Base-by-base conservation (phyloP, 2,797 vertebrate genomes). In the Channa striata region DNA sequence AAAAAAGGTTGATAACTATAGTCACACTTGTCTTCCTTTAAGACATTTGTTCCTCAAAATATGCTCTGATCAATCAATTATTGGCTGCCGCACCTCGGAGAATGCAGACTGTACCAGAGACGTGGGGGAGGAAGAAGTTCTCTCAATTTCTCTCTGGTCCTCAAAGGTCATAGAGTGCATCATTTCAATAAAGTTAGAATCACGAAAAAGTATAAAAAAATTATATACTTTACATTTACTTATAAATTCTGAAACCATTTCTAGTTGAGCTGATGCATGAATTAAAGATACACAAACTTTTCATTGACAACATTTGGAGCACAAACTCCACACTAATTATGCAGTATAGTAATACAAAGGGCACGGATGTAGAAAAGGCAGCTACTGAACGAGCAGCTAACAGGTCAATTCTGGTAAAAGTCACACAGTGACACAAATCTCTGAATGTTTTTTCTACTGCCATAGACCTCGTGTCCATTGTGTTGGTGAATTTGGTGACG, bases 101-200 rank as follows among this genome's bases (percentile, higher is more conserved):
- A 51, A 52, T 20, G 13, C 16, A 30, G 48, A 21, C 23, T 39
- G 37, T 49, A 43, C 47, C 39, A 12, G 53, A 69, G 42, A 43
- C 5, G 44, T 57, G 59, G 44, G 51, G 59, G 56, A 56, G 44
- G 48, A 23, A 72, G 33, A 2, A 25, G 44, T 33, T 77, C 14
- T 23, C 52, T 62, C 47, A 43, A 21, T 71, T 68, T 68, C 49
- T 47, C 37, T 44, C 34, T 6, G 33, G 47, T 34, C 48, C 17
- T 20, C 30, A 51, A 68, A 77, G 42, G 25, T 65, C 58, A 67
- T 10, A 59, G 43, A 62, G 33, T 0, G 52, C 12, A 50, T 25
- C 14, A 37, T n/a, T 42, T 67, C 9, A 30, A 23, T 4, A 5
- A 8, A 43, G 19, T 11, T 37, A 17, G n/a, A 56, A 40, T 2